Percentiles rank a stretch among this genome's conserved stretches.
These are phyloP conservation scores for Stratiolaelaps scimitus DNA, from an alignment of 1,140 invertebrate species.

Conservation along the genomic window DNA sequence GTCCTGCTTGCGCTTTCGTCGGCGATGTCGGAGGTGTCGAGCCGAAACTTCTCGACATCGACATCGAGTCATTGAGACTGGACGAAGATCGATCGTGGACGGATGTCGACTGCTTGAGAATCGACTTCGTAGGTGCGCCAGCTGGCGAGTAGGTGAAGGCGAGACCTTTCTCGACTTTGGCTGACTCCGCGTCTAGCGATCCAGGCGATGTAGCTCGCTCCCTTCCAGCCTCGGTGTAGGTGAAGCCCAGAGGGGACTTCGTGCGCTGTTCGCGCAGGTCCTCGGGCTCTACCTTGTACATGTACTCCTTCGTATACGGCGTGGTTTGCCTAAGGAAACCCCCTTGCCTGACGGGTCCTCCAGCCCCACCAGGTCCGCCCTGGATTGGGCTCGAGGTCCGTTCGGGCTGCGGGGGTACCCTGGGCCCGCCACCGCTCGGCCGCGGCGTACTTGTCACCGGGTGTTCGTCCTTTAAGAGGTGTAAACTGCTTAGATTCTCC, in stretches of 20 bases:
- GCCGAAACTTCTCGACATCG: slow-evolving; percentile 30
- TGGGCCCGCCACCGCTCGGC: slow-evolving; percentile 27
- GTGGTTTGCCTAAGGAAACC: slow-evolving; percentile 31
- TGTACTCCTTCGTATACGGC: slow-evolving; percentile 35
- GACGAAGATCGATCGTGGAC: slow-evolving; percentile 23
- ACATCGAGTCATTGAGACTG: slow-evolving; percentile 28
- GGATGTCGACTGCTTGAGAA: slow-evolving; percentile 6
- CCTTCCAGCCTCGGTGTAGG: slow-evolving; percentile 33
- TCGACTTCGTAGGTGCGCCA: slow-evolving; percentile 29
- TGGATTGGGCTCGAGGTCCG: slow-evolving; percentile 25
- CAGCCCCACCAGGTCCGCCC: not conserved
- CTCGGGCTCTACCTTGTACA: slow-evolving; percentile 33
- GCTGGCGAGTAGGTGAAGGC: slow-evolving; percentile 36
- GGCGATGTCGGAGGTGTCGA: slow-evolving; percentile 26
- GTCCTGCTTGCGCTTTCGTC: not conserved
- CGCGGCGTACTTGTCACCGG: slow-evolving; percentile 24
- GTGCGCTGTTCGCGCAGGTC: slow-evolving; percentile 22
- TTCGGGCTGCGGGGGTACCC: slow-evolving; percentile 19
- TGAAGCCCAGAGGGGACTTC: slow-evolving; percentile 34
- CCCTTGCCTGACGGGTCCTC: not conserved
- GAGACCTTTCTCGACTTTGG: slow-evolving; percentile 33
- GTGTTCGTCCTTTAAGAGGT: slow-evolving; percentile 27
- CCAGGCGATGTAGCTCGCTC: slow-evolving; percentile 29
- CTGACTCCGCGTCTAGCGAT: slow-evolving; percentile 19
- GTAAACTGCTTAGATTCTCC: slow-evolving; percentile 28